Conservation (phyloP, 2,888 invertebrate species). For the Lagria hirta region DNA sequence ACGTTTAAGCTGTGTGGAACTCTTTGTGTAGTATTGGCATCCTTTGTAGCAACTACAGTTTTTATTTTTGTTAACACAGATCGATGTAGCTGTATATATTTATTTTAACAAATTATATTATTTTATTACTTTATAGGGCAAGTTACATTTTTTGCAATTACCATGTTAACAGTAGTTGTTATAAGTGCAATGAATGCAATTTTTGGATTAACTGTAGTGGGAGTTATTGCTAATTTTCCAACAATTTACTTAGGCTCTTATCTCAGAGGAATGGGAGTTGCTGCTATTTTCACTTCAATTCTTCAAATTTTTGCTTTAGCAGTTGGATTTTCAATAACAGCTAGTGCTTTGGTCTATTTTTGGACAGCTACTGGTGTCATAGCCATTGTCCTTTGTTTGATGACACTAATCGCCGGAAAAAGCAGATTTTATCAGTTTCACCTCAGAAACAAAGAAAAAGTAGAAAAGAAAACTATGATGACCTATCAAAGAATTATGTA, state of each 20-base stretch:
- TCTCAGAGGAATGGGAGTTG: slow-evolving; percentile 7
- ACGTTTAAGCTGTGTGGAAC: slow-evolving; percentile 7
- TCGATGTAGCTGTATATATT: slow-evolving; percentile 20
- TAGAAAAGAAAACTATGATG: too few relatives aligned
- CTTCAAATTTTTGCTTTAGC: slow-evolving; percentile 9
- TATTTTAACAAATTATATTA: slow-evolving; percentile 1
- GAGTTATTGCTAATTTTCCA: slow-evolving; percentile 8
- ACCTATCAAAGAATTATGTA: too few relatives aligned
- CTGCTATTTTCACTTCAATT: slow-evolving; percentile 5
- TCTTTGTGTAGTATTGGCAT: slow-evolving; percentile 1
- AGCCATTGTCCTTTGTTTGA: slow-evolving; percentile 2
- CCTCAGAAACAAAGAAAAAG: slow-evolving; percentile 2
- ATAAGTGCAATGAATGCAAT: slow-evolving; percentile 12
- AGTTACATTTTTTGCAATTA: slow-evolving; percentile 8
- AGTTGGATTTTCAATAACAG: slow-evolving; percentile 1
- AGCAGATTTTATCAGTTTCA: slow-evolving; percentile 13
- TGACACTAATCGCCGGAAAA: background rate
- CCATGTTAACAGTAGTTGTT: slow-evolving; percentile 9
- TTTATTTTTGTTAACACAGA: slow-evolving; percentile 27
- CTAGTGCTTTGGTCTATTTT: slow-evolving; percentile 15
- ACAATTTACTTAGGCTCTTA: slow-evolving; percentile 9
- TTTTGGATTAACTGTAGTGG: slow-evolving; percentile 9
- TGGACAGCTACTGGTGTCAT: slow-evolving; percentile 6
- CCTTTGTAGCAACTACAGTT: slow-evolving; percentile 14
- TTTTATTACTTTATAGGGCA: slow-evolving; percentile 9